A percentile compares a stretch with the other conserved stretches of the same genome.
These are phyloP conservation scores for Tetramorium alpestre DNA, from an alignment of 1,140 invertebrate species.

Conservation along the genomic window DNA sequence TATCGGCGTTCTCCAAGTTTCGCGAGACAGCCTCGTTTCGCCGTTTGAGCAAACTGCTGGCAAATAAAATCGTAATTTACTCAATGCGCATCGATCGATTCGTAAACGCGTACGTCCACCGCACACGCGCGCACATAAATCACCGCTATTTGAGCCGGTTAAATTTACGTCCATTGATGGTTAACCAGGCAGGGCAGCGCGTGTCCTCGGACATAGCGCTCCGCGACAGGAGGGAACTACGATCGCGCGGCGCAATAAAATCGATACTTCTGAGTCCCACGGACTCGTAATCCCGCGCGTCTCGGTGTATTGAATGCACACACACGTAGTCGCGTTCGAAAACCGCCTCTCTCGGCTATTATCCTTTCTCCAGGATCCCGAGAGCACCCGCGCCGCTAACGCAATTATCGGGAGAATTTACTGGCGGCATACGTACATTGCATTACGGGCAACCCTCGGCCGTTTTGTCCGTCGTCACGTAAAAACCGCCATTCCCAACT, in stretches of 20 bases:
- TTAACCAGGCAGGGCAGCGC: conserved; percentile 34
- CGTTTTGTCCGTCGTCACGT: conserved; percentile 17
- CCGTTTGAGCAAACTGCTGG: background rate
- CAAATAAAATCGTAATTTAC: conserved; percentile 31
- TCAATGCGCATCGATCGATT: background rate
- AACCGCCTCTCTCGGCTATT: conserved; percentile 57
- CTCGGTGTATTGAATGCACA: background rate
- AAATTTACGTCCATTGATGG: conserved; percentile 33
- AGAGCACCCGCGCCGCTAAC: conserved; percentile 31
- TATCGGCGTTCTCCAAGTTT: background rate
- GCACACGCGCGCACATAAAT: conserved; percentile 32
- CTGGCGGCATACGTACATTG: conserved; percentile 6
- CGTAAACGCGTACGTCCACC: background rate
- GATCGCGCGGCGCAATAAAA: conserved; percentile 63
- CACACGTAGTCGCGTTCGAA: conserved; percentile 30
- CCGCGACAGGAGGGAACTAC: conserved; percentile 51
- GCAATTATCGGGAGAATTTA: conserved; percentile 60
- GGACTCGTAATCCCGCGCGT: background rate
- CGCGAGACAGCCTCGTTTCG: background rate
- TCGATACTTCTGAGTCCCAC: conserved; percentile 25
- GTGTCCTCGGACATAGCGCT: conserved; percentile 13
- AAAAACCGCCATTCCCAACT: conserved; percentile 33
- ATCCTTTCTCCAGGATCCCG: conserved; percentile 60
- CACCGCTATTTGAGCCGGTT: conserved; percentile 5
- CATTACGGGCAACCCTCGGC: conserved; percentile 27